Percentiles rank a stretch among this genome's conserved stretches.
These are phyloP conservation scores for Eulemur rubriventer DNA, from an alignment of 2,797 vertebrate genomes.

Conservation along the genomic window DNA sequence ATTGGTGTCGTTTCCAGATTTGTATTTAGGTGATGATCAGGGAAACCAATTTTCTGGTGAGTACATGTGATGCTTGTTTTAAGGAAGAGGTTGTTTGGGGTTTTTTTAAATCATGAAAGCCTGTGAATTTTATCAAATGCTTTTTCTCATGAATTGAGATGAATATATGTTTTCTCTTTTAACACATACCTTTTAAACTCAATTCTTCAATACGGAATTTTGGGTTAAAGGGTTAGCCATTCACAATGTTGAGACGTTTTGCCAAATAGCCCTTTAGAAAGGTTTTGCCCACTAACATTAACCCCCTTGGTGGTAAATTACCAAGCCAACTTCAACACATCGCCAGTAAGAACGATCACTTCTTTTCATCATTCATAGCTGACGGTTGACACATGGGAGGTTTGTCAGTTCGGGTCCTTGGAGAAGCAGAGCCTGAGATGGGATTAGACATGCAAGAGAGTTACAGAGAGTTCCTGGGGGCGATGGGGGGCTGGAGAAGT, in stretches of 20 bases:
- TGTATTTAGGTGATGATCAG: too few relatives aligned
- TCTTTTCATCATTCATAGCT: not conserved
- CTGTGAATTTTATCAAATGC: not conserved
- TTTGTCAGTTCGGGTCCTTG: not conserved
- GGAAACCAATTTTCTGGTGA: too few relatives aligned
- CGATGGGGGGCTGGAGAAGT: not conserved
- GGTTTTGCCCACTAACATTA: not conserved
- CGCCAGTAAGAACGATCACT: not conserved
- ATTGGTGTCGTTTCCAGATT: too few relatives aligned
- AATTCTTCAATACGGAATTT: not conserved
- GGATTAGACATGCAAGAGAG: too few relatives aligned
- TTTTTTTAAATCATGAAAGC: not conserved
- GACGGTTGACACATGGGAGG: not conserved
- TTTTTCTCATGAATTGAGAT: not conserved
- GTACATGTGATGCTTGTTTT: too few relatives aligned
- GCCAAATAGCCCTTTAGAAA: not conserved
- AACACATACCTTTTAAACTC: not conserved
- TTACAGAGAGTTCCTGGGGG: not conserved
- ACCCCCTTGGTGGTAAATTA: too few relatives aligned
- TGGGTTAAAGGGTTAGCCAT: not conserved
- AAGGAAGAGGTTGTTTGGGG: not conserved
- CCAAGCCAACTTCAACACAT: not conserved
- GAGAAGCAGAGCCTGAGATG: not conserved
- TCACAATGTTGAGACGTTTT: not conserved
- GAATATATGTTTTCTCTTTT: not conserved